Base-by-base conservation (phyloP, 1,140 invertebrate species). In the Eueides isabella region DNA sequence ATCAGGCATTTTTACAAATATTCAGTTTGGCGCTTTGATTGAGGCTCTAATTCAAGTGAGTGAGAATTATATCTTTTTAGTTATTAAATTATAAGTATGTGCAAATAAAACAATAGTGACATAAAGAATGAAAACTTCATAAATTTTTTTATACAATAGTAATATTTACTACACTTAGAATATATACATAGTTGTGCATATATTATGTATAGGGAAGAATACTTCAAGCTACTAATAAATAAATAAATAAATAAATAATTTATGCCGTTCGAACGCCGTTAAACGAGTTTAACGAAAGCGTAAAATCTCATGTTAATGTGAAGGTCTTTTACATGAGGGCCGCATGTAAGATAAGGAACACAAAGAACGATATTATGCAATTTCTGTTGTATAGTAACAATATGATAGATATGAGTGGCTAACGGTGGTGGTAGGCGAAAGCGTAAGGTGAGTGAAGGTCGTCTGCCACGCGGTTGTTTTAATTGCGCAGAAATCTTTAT, bases 391-490 rank as follows among this genome's bases (percentile, higher is more conserved):
- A 79, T 41, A 82, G 70, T 77, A 85, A 87, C 82, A 87, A 87
- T 87, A 78, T 71, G 26, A 80, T 80, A 82, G 71, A 80, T 80
- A 84, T 81, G 48, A 78, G 85, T 66, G 80, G 80, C 80, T 88
- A 88, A 85, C 80, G 80, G 74, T 82, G 77, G 80, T 81, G 74
- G 84, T 80, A 85, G 85, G 88, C 89, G 88, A 90, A 90, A 90
- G 88, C 88, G 79, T 81, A 75, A 75, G 67, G 75, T 66, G 69
- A 67, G 65, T 66, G 78, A 80, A 80, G 78, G 78, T 74, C 78
- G 72, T 35, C 69, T 61, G 73, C 77, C 69, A 74, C 61, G 76
- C 72, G 71, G 66, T 26, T 69, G 31, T 66, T 55, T 55, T 55
- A 55, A 55, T 55, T 55, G 19, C 48, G 23, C 48, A 26, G 19